These are phyloP conservation scores for Muricea muricata DNA, from an alignment of 92 coral and sea anemone species.

Conservation along the genomic window DNA sequence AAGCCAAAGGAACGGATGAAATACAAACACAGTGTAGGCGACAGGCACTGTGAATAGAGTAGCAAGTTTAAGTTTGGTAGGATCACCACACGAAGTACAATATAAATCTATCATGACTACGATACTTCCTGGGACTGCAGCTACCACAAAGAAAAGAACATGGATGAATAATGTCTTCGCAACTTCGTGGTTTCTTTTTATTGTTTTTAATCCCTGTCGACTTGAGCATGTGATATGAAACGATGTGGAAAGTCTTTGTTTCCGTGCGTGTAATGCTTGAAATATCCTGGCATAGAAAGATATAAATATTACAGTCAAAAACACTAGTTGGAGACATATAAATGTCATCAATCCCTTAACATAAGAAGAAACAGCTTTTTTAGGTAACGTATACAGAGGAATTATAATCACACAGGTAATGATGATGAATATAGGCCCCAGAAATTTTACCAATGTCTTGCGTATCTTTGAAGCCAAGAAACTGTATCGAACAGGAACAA, in stretches of 20 bases:
- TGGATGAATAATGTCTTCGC: conserved; percentile 7
- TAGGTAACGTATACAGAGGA: background rate
- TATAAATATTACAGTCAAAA: background rate
- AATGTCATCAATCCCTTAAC: background rate
- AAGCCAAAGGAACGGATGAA: background rate
- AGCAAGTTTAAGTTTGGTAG: background rate
- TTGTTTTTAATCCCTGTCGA: background rate
- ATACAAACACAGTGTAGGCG: background rate
- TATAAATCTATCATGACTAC: background rate
- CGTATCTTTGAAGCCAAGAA: background rate
- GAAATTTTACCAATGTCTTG: background rate
- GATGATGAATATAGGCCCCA: background rate
- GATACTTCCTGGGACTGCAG: background rate
- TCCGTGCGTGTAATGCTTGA: conserved; percentile 4
- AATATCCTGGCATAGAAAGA: background rate
- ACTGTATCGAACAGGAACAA: background rate
- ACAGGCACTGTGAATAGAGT: background rate
- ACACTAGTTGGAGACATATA: background rate
- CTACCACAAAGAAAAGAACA: conserved; percentile 1
- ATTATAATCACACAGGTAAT: background rate
- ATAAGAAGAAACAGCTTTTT: background rate
- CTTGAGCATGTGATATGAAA: background rate
- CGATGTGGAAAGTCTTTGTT: background rate
- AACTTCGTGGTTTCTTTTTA: background rate
- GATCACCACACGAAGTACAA: background rate